Evolutionary conservation across 2,113 vertebrate genomes (phyloP), one percentile per base, ranked within the genome.

Genomic region (Gallinago jamesoni): DNA sequence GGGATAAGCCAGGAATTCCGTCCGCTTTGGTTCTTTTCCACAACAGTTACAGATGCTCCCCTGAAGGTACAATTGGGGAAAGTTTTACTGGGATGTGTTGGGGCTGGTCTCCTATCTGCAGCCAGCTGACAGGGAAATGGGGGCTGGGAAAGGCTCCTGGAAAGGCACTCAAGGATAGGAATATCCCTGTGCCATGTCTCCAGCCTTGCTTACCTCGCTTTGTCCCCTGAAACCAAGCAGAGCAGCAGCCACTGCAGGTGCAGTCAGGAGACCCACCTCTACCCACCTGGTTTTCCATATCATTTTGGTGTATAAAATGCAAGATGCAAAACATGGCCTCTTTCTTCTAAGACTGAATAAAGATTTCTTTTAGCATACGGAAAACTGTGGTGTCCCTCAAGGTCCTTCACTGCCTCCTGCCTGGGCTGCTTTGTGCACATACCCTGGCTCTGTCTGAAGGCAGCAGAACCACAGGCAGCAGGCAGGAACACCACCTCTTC

Each of bases 131-230:
- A 63, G 70, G 52, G 41, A 56, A 64, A 21, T 3, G 6, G 7
- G 37, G 14, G 6, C 30, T 37, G 50, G 7, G 20, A 41, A 69
- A 47, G 55, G 74, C 35, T 66, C 24, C 12, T 1, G 3, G 37
- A 37, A 94, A 56, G 43, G 18, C 30, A 18, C 14, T 16, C 37
- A 6, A 37, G 64, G 80, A 19, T 20, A 59, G 56, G 22, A 53
- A 24, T 14, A 56, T 14, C n/a, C 31, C 35, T 11, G 28, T 43
- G 10, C 10, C 2, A 0, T 28, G 6, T 8, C 78, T 33, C 0
- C 0, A 84, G 39, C 73, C 28, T 45, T 16, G 45, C 31, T 74
- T 67, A 37, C 50, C 60, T 27, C 4, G 0, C 60, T 57, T 41
- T 22, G 27, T 8, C 1, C n/a, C 37, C 35, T 0, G 2, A n/a